These are phyloP conservation scores for Spilarctia lutea DNA, from an alignment of 2,888 invertebrate genomes.

Conservation along the genomic window DNA sequence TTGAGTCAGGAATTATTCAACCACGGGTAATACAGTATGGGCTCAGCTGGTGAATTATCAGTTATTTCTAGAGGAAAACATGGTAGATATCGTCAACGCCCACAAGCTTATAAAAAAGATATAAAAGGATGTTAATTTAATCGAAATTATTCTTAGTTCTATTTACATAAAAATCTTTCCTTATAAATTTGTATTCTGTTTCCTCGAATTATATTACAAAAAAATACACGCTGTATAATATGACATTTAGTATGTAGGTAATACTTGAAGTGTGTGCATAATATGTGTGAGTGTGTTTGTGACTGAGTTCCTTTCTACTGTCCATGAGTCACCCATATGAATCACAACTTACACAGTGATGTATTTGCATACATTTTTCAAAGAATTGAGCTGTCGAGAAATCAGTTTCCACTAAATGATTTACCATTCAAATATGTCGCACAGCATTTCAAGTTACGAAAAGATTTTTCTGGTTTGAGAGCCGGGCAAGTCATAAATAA, in stretches of 20 bases:
- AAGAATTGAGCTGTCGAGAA: constrained; percentile 10
- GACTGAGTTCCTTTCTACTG: constrained; percentile 20
- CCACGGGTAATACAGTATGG: neutral
- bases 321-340: constrained; percentile 18
- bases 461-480: neutral
- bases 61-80: no score
- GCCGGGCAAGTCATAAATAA: neutral
- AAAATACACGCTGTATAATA: neutral
- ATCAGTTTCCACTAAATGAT: neutral
- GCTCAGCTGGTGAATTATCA: no score
- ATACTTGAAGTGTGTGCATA: neutral
- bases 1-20: neutral
- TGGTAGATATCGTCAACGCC: no score
- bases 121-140: neutral
- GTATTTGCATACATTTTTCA: constrained; percentile 8
- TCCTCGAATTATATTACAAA: neutral
- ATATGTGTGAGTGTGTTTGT: neutral
- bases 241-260: neutral
- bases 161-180: neutral
- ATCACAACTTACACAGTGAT: constrained; percentile 8
- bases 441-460: neutral
- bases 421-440: neutral
- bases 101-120: no score
- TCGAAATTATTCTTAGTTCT: neutral
- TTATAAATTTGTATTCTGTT: neutral